Evolutionary conservation across 2,797 vertebrate species (phyloP), one percentile per base, ranked within the genome.

Genomic region (Phoeniculus purpureus): DNA sequence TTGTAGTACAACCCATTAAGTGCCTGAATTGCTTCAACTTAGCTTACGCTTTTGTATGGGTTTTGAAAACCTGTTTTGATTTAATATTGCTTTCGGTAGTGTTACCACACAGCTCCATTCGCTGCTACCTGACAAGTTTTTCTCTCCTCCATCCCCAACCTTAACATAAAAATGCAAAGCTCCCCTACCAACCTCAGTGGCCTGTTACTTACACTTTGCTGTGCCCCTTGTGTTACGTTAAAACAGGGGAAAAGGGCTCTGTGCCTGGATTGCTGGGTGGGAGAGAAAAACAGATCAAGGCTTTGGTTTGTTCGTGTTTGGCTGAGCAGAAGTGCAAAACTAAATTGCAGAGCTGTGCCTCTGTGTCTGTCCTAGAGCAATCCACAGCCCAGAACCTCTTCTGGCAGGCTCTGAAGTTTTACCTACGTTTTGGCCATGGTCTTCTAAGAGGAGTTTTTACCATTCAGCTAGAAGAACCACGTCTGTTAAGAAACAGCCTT

Each of bases 1-100:
- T 94, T 96, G 93, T 75, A 92, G 90, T 87, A 95, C 89, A 96
- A 87, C 74, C 87, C 94, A 95, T 97, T 96, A 97, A 96, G 79
- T 47, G 81, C 22, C 34, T 96, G 85, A 95, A 96, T 95, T 94
- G 94, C 86, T 89, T 92, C 94, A 94, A 94, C 75, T 95, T 72
- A 91, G 64, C 79, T 94, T 95, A 92, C 18, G 40, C 52, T 78
- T 94, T 90, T 86, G 64, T 52, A 81, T 2, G 23, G 40, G 50
- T 96, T 97, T 90, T 93, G 81, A 89, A 89, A 95, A 91, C 51
- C 45, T 68, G 66, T 77, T 95, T 94, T 89, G 88, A 91, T 90
- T 89, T 66, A 76, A 87, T 74, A 87, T 62, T 89, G 74, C 64
- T 93, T 93, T 93, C 74, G 94, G 29, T 3, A 78, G 22, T 50